These are phyloP conservation scores for Polypterus bichir DNA, from an alignment of 2,113 vertebrate genomes.

Conservation along the genomic window DNA sequence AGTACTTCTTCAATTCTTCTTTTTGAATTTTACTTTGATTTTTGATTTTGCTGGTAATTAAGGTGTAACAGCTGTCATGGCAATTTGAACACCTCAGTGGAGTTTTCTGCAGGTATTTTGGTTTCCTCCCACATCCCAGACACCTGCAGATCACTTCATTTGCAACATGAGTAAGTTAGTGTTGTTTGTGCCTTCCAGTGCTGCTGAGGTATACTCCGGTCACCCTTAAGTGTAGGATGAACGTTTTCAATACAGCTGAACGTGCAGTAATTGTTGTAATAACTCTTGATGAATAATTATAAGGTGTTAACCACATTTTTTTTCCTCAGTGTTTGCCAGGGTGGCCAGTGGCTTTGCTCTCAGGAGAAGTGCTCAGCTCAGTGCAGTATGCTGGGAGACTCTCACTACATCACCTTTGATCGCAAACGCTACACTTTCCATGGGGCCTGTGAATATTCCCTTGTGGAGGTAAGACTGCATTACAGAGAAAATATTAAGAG, in stretches of 20 bases:
- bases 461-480: constrained; percentile 58
- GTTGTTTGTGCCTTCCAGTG: no score
- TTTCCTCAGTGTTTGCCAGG: constrained; percentile 51
- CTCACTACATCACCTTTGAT: constrained; percentile 73
- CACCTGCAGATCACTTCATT: no score
- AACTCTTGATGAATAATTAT: background rate
- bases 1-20: no score
- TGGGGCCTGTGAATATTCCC: constrained; percentile 47
- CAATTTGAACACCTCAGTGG: no score
- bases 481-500: no score
- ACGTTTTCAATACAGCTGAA: background rate
- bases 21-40: no score
- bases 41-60: no score
- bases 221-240: background rate
- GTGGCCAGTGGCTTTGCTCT: constrained; percentile 65
- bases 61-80: no score
- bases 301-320: background rate
- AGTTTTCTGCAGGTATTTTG: no score
- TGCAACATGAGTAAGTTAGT: no score
- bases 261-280: background rate
- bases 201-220: no score
- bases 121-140: no score
- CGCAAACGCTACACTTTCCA: constrained; percentile 58
- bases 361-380: constrained; percentile 59
- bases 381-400: constrained; percentile 54